Conservation (phyloP, 2,797 vertebrate genomes). For the Sylvia borin region DNA sequence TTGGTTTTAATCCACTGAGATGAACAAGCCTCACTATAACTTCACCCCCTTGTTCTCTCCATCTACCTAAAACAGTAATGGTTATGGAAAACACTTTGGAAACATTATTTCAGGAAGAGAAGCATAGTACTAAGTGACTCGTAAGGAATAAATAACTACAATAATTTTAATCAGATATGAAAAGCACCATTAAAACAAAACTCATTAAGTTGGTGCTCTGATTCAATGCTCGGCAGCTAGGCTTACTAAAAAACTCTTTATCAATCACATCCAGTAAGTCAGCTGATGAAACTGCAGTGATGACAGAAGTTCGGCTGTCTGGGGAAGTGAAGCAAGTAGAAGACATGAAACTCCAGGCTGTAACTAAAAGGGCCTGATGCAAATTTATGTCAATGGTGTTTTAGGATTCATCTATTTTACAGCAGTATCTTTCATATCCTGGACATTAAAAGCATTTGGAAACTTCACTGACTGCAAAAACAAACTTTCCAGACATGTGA, state of each 20-base stretch:
- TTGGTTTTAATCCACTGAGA: not conserved
- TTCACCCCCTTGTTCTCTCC: not conserved
- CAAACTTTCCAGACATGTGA: not conserved
- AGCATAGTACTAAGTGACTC: not conserved
- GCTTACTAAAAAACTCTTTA: not conserved
- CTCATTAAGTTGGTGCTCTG: not conserved
- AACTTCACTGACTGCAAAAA: not conserved
- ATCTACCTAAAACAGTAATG: not conserved
- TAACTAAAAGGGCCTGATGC: not conserved
- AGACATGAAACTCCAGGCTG: not conserved
- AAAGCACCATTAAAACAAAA: not conserved
- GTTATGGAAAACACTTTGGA: not conserved
- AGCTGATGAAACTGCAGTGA: not conserved
- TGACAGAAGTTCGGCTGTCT: not conserved
- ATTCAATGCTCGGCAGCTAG: not conserved
- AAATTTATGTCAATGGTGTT: not conserved
- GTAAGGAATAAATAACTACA: not conserved
- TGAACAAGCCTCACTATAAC: not conserved
- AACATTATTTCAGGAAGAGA: not conserved
- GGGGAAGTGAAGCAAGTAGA: not conserved
- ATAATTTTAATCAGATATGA: not conserved
- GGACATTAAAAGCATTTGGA: not conserved
- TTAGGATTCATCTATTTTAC: not conserved
- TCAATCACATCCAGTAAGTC: not conserved
- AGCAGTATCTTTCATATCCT: not conserved